A percentile compares a stretch with the other conserved stretches of the same genome.
phyloP scores from a whole-genome alignment of 2,797 vertebrate genomes.

The Iguana delicatissima region DNA sequence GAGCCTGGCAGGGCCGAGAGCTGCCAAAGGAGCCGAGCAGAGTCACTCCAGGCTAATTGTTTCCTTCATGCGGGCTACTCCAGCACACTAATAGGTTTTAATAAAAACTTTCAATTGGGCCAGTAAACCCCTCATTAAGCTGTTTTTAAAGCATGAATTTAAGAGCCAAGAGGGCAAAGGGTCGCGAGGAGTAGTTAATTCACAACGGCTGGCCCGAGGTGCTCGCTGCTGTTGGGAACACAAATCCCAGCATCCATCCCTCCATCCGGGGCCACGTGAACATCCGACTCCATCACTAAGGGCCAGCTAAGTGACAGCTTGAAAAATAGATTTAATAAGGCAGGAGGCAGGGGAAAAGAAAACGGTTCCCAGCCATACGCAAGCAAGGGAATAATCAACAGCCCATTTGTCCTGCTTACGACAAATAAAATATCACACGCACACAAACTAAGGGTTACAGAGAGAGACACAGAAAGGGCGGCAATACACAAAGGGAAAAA shows the following conservation, averaged over 20 bases:
- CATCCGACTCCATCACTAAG: constrained; percentile 75
- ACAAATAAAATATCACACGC: neutral
- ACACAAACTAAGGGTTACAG: too few species aligned
- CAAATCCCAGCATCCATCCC: constrained; percentile 70
- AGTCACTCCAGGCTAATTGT: constrained; percentile 85
- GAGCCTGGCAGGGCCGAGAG: constrained; percentile 65
- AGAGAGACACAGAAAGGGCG: neutral
- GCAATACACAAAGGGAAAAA: neutral
- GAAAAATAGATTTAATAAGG: constrained; percentile 82
- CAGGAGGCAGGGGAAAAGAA: constrained; percentile 47
- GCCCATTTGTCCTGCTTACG: neutral
- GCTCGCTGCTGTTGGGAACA: constrained; percentile 82
- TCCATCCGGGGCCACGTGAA: constrained; percentile 64
- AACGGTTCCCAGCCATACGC: neutral
- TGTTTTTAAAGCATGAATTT: constrained; percentile 92
- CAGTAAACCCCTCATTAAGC: constrained; percentile 93
- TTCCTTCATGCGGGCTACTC: constrained; percentile 86
- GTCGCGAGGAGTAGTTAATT: constrained; percentile 87
- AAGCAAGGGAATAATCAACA: neutral
- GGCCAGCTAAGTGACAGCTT: constrained; percentile 83
- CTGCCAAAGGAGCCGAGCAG: constrained; percentile 48
- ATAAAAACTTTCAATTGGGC: constrained; percentile 91
- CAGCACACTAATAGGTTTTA: constrained; percentile 87
- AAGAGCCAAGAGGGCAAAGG: constrained; percentile 84
- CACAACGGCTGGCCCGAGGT: constrained; percentile 83